Conservation (phyloP, 2,113 vertebrate genomes). For the Atractosteus spatula region DNA sequence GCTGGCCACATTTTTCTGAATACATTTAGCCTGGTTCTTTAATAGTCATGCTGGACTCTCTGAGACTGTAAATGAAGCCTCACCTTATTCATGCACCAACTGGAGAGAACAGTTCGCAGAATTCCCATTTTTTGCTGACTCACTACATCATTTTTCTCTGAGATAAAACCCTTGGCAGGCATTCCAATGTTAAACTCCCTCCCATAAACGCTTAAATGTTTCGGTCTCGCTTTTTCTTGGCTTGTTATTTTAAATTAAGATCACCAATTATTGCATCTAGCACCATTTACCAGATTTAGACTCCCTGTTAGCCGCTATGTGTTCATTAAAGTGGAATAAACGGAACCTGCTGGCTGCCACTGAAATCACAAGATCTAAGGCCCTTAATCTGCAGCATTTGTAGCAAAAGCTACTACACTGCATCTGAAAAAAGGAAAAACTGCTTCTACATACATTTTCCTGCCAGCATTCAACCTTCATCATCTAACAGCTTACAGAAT, state of each 20-base stretch:
- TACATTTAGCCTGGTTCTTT: too few relatives aligned
- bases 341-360: background rate
- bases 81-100: background rate
- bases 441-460: background rate
- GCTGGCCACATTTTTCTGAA: too few relatives aligned
- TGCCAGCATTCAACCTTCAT: background rate
- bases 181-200: background rate
- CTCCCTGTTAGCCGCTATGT: background rate
- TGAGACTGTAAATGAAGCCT: too few relatives aligned
- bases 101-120: background rate
- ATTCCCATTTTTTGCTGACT: background rate
- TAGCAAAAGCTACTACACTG: background rate
- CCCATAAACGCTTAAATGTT: too few relatives aligned
- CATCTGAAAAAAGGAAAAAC: background rate
- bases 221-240: too few relatives aligned
- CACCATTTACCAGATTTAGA: too few relatives aligned
- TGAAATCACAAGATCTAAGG: background rate
- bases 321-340: background rate
- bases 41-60: too few relatives aligned
- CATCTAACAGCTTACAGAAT: too few relatives aligned
- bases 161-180: background rate
- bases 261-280: too few relatives aligned
- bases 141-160: background rate
- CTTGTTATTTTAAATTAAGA: too few relatives aligned
- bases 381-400: constrained; percentile 4